Conservation (phyloP, 2,113 vertebrate species). For the Galbula dea region DNA sequence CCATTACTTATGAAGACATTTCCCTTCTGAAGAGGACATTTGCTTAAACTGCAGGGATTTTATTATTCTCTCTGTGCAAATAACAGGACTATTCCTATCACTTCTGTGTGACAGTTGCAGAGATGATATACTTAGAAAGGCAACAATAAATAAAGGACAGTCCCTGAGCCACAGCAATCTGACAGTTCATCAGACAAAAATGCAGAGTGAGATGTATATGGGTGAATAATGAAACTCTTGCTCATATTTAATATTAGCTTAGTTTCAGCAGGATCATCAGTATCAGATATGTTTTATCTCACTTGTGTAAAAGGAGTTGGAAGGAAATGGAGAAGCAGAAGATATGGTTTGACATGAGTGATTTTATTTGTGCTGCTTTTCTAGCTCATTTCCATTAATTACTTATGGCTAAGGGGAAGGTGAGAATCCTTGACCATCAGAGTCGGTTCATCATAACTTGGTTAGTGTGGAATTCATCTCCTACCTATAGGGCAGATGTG, state of each 20-base stretch:
- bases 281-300: background rate
- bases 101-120: background rate
- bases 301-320: background rate
- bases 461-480: background rate
- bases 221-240: background rate
- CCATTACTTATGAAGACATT: background rate
- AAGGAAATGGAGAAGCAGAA: background rate
- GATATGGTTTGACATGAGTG: background rate
- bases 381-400: background rate
- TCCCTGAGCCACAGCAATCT: background rate
- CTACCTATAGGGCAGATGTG: background rate
- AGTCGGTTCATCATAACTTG: constrained; percentile 23
- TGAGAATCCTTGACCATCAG: background rate
- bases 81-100: background rate
- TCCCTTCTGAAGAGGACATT: background rate
- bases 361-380: background rate
- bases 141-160: background rate
- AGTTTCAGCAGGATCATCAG: background rate
- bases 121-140: background rate
- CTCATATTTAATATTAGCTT: background rate
- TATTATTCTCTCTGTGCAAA: background rate
- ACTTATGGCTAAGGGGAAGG: background rate
- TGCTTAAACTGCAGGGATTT: background rate
- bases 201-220: background rate
- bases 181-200: background rate